A percentile compares a stretch with the other conserved stretches of the same genome.
phyloP scores from a whole-genome alignment of 2,113 vertebrate species.

The Nanorana parkeri region DNA sequence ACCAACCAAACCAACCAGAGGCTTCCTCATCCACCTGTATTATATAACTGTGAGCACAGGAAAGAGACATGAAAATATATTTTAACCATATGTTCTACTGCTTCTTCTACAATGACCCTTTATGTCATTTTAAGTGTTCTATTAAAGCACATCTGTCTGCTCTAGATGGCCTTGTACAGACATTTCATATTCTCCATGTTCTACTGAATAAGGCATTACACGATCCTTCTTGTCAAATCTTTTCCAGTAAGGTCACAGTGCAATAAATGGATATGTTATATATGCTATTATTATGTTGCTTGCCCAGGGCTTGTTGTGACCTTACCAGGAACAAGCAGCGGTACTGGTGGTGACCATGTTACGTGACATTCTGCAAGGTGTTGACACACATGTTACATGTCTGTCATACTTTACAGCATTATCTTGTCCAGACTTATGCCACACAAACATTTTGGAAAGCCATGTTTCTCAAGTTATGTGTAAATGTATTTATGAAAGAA shows the following conservation, averaged over 20 bases:
- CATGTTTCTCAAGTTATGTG: too few relatives aligned
- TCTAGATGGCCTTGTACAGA: background rate
- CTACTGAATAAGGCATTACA: background rate
- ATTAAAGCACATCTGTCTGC: too few relatives aligned
- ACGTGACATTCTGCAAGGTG: background rate
- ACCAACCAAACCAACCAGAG: too few relatives aligned
- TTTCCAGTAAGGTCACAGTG: background rate
- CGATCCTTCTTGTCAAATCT: background rate
- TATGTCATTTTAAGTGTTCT: too few relatives aligned
- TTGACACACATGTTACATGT: constrained; percentile 7
- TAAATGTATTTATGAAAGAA: too few relatives aligned
- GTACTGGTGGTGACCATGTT: background rate
- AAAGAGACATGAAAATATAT: too few relatives aligned
- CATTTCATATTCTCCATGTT: background rate
- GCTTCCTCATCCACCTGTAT: too few relatives aligned
- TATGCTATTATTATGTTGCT: constrained; percentile 3
- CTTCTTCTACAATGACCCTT: too few relatives aligned
- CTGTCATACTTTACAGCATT: background rate
- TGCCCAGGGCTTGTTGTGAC: constrained; percentile 35
- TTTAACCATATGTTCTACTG: too few relatives aligned
- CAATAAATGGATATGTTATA: background rate
- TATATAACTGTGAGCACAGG: too few relatives aligned
- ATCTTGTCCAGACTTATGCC: background rate
- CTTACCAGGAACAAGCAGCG: constrained; percentile 24
- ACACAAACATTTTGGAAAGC: too few relatives aligned